Percentiles rank a stretch among this genome's conserved stretches.
phyloP scores from a whole-genome alignment of 1,140 invertebrate species.

The Dendroctonus ponderosae region DNA sequence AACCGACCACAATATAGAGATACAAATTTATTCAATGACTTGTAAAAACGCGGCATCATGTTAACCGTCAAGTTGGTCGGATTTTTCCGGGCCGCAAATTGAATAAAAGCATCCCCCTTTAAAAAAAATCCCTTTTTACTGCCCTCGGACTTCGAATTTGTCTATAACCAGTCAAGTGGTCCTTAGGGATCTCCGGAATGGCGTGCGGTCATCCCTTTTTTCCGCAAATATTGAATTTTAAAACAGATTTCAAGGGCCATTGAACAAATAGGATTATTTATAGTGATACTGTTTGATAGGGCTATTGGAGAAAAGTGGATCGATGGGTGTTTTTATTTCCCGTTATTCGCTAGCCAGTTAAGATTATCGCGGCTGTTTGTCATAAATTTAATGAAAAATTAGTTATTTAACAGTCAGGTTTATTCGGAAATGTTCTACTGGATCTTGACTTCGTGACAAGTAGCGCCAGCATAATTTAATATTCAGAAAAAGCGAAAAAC shows the following conservation, averaged over 20 bases:
- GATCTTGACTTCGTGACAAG: neutral
- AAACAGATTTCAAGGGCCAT: conserved; percentile 35
- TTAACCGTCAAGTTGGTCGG: conserved; percentile 31
- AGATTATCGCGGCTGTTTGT: too few relatives aligned
- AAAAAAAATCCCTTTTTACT: conserved; percentile 28
- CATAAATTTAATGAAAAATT: too few relatives aligned
- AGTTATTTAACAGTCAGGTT: too few relatives aligned
- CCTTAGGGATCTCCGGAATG: conserved; percentile 21
- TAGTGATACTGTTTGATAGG: conserved; percentile 29
- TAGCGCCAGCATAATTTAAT: neutral
- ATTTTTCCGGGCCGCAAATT: conserved; percentile 28
- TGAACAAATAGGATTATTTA: conserved; percentile 34
- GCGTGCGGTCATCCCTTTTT: conserved; percentile 34
- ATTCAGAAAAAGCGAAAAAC: conserved; percentile 11
- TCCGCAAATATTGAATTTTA: conserved; percentile 37
- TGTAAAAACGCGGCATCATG: conserved; percentile 34
- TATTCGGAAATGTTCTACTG: too few relatives aligned
- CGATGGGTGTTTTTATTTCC: too few relatives aligned
- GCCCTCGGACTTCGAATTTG: conserved; percentile 27
- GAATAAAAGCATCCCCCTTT: conserved; percentile 25
- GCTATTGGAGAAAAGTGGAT: neutral
- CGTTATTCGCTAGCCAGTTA: too few relatives aligned
- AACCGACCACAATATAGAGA: conserved; percentile 23
- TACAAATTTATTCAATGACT: conserved; percentile 37
- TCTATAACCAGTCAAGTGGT: conserved; percentile 35